Conservation (phyloP, 2,797 vertebrate genomes). For the Sciurus carolinensis region DNA sequence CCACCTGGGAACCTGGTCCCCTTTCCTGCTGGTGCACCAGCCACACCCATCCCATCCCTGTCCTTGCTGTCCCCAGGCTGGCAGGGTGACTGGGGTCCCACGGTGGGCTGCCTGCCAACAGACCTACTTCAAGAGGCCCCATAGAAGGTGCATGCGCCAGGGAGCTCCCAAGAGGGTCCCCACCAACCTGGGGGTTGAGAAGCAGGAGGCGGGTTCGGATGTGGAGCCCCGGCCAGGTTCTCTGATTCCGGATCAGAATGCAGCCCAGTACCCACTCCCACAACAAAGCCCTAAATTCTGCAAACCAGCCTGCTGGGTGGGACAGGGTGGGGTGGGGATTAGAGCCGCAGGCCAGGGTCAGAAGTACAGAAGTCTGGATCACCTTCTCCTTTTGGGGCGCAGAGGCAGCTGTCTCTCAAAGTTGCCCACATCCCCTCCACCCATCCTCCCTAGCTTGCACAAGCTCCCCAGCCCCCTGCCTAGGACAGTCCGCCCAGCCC, state of each 20-base stretch:
- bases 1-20: not conserved
- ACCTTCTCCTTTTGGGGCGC: not conserved
- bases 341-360: not conserved
- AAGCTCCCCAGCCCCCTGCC: not conserved
- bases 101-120: too few species aligned
- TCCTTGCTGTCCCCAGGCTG: not conserved
- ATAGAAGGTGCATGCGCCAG: not conserved
- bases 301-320: too few species aligned
- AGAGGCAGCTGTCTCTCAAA: not conserved
- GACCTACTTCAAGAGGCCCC: too few species aligned
- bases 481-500: too few species aligned
- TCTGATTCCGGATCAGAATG: not conserved
- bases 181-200: not conserved
- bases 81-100: not conserved
- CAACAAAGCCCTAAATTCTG: not conserved
- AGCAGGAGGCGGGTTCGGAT: fast-evolving
- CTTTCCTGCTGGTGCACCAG: not conserved
- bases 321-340: fast-evolving
- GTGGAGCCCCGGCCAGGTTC: not conserved
- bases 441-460: not conserved
- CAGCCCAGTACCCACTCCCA: not conserved
- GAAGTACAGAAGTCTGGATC: not conserved
- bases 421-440: too few species aligned
- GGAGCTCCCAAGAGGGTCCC: too few species aligned
- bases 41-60: not conserved